Conservation (phyloP, 2,888 invertebrate species). For the Protophormia terraenovae region DNA sequence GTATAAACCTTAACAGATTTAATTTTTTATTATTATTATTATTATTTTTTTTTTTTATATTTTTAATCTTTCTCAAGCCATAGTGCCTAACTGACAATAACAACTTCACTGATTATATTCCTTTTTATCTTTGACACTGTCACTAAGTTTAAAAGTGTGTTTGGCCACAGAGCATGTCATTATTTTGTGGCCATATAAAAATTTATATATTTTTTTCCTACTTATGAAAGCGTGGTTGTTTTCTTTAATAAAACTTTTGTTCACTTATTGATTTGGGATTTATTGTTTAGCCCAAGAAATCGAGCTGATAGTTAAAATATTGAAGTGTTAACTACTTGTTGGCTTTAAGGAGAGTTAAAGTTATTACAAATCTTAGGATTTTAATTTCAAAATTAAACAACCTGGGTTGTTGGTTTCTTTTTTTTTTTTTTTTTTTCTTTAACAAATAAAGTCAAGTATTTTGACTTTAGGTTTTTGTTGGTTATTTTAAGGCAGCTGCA, state of each 20-base stretch:
- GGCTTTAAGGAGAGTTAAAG: background rate
- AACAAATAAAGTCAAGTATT: conserved; percentile 38
- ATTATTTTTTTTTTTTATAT: too few relatives aligned
- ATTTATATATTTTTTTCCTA: background rate
- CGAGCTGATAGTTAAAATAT: too few relatives aligned
- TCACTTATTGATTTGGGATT: conserved; percentile 24
- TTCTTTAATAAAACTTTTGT: background rate
- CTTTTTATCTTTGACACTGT: conserved; percentile 64
- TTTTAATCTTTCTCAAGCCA: background rate
- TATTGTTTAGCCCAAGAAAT: too few relatives aligned
- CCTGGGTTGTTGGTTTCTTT: background rate
- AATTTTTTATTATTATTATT: too few relatives aligned
- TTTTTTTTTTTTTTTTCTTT: too few relatives aligned
- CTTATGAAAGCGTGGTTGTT: conserved; percentile 53
- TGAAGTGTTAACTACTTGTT: conserved; percentile 64
- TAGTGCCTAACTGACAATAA: conserved; percentile 33
- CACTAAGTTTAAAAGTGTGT: conserved; percentile 59
- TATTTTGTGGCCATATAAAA: background rate
- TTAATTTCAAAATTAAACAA: background rate
- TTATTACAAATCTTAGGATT: background rate
- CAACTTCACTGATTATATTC: conserved; percentile 29
- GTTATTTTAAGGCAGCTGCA: conserved; percentile 56
- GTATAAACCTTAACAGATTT: too few relatives aligned
- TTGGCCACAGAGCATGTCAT: conserved; percentile 45
- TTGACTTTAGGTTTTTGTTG: conserved; percentile 8